Percentiles rank a stretch among this genome's conserved stretches.
phyloP scores from a whole-genome alignment of 2,888 invertebrate genomes.

The Siphlonurus alternatus region DNA sequence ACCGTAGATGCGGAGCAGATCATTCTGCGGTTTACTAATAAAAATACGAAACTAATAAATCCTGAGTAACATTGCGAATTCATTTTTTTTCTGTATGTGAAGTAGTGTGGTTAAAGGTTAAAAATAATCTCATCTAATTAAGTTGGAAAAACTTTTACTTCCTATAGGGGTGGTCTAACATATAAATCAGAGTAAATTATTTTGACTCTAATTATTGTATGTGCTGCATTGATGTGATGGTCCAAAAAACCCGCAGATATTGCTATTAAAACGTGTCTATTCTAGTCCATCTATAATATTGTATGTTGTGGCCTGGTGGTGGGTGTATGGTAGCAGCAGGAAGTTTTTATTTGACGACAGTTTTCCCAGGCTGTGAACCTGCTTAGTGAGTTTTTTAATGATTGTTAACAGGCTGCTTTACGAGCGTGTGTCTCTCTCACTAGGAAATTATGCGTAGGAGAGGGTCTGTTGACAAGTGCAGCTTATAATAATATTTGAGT shows the following conservation, averaged over 20 bases:
- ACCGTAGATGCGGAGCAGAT: too few relatives aligned
- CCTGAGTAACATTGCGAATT: background rate
- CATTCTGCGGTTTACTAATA: too few relatives aligned
- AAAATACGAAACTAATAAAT: too few relatives aligned
- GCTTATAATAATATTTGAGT: background rate
- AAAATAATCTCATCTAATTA: background rate
- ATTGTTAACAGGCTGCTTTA: background rate
- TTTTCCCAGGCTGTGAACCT: background rate
- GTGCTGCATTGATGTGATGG: background rate
- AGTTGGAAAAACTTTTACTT: background rate
- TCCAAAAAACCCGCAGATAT: background rate
- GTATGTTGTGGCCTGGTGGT: too few relatives aligned
- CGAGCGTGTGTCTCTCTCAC: background rate
- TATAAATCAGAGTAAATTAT: background rate
- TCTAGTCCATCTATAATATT: background rate
- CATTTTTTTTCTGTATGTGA: background rate
- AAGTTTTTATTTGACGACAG: background rate
- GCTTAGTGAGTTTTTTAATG: background rate
- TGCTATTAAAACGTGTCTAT: background rate
- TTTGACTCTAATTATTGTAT: too few relatives aligned
- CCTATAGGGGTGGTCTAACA: background rate
- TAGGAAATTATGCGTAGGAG: background rate
- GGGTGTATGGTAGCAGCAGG: too few relatives aligned
- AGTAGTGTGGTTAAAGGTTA: background rate
- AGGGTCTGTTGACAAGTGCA: too few relatives aligned